Conservation (phyloP, 2,797 vertebrate genomes). For the Sciurus carolinensis region DNA sequence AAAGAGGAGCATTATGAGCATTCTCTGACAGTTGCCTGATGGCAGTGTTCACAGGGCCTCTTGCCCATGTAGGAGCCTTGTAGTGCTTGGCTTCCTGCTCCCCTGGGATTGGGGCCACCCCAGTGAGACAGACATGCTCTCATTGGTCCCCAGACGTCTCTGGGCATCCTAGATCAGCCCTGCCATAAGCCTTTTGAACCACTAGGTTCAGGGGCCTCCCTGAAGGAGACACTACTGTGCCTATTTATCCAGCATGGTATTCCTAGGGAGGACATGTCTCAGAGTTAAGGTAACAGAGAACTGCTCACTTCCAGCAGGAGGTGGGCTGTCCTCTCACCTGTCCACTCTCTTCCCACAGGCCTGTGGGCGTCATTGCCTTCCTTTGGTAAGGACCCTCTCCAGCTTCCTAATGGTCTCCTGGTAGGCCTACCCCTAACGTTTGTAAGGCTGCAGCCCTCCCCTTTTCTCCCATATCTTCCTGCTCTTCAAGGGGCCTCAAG, state of each 20-base stretch:
- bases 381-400: constrained; percentile 92
- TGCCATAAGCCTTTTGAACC: background rate
- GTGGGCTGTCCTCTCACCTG: background rate
- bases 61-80: background rate
- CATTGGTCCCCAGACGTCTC: background rate
- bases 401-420: background rate
- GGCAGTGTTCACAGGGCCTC: background rate
- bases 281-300: background rate
- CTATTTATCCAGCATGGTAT: background rate
- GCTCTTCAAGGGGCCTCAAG: background rate
- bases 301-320: background rate
- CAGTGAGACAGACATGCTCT: background rate
- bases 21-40: background rate
- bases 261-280: background rate
- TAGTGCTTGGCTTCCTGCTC: background rate
- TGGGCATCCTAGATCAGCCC: background rate
- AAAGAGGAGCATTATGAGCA: background rate
- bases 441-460: background rate
- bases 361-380: constrained; percentile 96
- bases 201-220: background rate
- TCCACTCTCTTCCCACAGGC: constrained; percentile 89
- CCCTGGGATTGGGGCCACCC: background rate
- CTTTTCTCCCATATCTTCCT: background rate
- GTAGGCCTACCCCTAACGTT: background rate
- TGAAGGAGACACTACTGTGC: background rate